Percentiles rank a stretch among this genome's conserved stretches.
phyloP scores from a whole-genome alignment of 2,113 vertebrate species.

The Pristiophorus japonicus region DNA sequence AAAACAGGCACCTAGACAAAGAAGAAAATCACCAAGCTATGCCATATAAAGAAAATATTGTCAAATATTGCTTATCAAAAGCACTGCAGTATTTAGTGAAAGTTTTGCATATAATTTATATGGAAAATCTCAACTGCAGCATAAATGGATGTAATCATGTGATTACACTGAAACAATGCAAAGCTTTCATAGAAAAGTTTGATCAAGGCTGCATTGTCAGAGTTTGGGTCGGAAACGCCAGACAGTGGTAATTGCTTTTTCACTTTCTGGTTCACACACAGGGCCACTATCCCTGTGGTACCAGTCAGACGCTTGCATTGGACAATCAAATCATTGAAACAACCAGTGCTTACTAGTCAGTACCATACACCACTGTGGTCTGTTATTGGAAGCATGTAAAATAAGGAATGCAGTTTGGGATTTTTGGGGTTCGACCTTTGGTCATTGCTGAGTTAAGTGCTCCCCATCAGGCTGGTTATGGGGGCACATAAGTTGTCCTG shows the following conservation, averaged over 20 bases:
- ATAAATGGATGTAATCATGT: not conserved
- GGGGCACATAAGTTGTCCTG: not conserved
- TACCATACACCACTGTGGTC: not conserved
- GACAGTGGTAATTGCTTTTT: not conserved
- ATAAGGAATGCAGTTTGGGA: not conserved
- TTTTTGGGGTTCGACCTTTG: not conserved
- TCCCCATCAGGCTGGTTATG: not conserved
- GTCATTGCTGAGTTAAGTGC: not conserved
- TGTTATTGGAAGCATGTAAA: constrained; percentile 25
- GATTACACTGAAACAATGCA: constrained; percentile 1
- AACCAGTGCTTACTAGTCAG: not conserved
- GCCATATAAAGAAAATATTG: not conserved
- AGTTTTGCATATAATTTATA: not conserved
- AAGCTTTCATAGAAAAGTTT: constrained; percentile 19
- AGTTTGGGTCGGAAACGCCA: not conserved
- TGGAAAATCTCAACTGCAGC: not conserved
- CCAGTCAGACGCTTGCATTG: not conserved
- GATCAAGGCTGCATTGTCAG: constrained; percentile 24
- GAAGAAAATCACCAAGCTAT: not conserved
- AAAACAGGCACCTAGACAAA: not conserved
- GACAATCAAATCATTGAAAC: constrained; percentile 28
- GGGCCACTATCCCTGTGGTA: constrained; percentile 18
- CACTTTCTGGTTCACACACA: not conserved
- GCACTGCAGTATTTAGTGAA: not conserved
- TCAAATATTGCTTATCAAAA: not conserved